Conservation (phyloP, 1,140 invertebrate genomes). For the Bicyclus anynana region DNA sequence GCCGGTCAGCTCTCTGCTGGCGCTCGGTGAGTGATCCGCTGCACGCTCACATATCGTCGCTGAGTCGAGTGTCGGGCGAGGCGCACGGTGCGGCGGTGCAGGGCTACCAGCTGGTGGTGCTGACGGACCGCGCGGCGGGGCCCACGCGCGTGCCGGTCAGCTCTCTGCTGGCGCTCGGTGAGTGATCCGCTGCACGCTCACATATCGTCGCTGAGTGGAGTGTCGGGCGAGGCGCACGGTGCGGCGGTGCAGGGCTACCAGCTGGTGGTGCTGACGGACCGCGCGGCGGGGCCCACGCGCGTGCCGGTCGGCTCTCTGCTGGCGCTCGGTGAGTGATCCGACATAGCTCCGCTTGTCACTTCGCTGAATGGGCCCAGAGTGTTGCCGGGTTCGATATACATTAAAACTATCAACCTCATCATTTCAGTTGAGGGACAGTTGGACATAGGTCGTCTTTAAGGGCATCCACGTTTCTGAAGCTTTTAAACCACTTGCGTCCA, state of each 20-base stretch:
- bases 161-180: slow-evolving; percentile 89
- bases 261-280: slow-evolving; percentile 93
- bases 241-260: slow-evolving; percentile 91
- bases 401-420: no score
- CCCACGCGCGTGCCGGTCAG: slow-evolving; percentile 87
- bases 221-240: slow-evolving; percentile 88
- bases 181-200: background rate
- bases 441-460: no score
- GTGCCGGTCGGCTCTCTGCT: slow-evolving; percentile 91
- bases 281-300: slow-evolving; percentile 83
- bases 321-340: slow-evolving; percentile 81
- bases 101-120: slow-evolving; percentile 91
- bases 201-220: slow-evolving; percentile 83
- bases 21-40: slow-evolving; percentile 79
- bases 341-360: slow-evolving; percentile 26
- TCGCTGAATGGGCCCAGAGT: slow-evolving; percentile 81
- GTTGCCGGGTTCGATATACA: no score
- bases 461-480: no score
- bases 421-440: no score
- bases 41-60: slow-evolving; percentile 68
- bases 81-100: slow-evolving; percentile 88
- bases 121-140: slow-evolving; percentile 91
- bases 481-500: no score
- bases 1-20: slow-evolving; percentile 90
- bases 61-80: slow-evolving; percentile 89